Percentiles rank a stretch among this genome's conserved stretches.
These are phyloP conservation scores for Lepidocyrtoides sp. DNA, from an alignment of 2,888 invertebrate species.

Conservation along the genomic window DNA sequence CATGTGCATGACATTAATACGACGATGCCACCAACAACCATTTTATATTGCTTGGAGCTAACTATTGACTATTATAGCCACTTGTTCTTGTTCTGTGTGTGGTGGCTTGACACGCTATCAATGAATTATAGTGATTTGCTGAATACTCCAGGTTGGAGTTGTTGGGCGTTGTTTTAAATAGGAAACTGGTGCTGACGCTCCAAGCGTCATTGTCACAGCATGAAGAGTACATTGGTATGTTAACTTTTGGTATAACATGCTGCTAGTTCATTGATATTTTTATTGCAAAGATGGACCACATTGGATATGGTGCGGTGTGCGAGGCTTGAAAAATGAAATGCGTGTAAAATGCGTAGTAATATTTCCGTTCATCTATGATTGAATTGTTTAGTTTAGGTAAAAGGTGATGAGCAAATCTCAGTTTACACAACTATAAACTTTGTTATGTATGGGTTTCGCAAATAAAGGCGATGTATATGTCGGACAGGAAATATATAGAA, in stretches of 20 bases:
- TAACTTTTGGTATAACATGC: not conserved
- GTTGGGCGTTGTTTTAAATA: constrained; percentile 50
- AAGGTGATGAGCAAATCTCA: too few species aligned
- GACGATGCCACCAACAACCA: not conserved
- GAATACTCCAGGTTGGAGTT: constrained; percentile 1
- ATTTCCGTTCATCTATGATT: not conserved
- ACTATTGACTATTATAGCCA: not conserved
- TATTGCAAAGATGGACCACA: constrained; percentile 40
- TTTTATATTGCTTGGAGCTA: not conserved
- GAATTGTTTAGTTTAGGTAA: not conserved
- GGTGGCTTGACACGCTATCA: not conserved
- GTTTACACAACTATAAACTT: too few species aligned
- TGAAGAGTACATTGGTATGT: not conserved
- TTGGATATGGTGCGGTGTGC: not conserved
- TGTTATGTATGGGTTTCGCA: too few species aligned
- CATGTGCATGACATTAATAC: not conserved
- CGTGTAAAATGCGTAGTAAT: not conserved
- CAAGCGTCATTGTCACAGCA: constrained; percentile 25
- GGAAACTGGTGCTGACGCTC: not conserved
- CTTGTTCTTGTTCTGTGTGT: not conserved
- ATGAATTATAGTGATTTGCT: not conserved
- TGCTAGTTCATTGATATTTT: constrained; percentile 17
- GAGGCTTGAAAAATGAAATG: not conserved
- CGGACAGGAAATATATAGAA: constrained; percentile 50
- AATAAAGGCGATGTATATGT: constrained; percentile 40